A percentile compares a stretch with the other conserved stretches of the same genome.
These are phyloP conservation scores for Caranx melampygus DNA, from an alignment of 2,113 vertebrate genomes.

Conservation along the genomic window DNA sequence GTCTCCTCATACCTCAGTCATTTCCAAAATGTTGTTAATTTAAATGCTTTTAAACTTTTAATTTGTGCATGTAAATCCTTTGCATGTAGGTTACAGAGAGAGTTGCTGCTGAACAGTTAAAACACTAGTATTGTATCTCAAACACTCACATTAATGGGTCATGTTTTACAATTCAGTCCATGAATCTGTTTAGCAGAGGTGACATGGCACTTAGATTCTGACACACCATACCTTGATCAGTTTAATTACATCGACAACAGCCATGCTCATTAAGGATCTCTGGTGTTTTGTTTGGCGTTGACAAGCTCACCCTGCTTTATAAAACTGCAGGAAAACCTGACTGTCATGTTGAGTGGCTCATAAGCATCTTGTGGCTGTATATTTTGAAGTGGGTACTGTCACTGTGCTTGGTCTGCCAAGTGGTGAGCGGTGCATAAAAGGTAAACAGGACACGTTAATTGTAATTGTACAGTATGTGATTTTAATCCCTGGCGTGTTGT, in stretches of 20 bases:
- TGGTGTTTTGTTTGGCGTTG: neutral
- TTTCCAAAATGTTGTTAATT: neutral
- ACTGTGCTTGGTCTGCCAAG: neutral
- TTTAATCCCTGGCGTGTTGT: slow-evolving; percentile 51
- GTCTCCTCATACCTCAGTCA: neutral
- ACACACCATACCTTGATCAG: neutral
- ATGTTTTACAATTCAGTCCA: neutral
- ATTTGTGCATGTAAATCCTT: neutral
- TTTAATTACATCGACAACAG: neutral
- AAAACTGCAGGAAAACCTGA: neutral
- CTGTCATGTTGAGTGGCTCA: neutral
- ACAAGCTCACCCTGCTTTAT: neutral
- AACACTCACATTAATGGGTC: neutral
- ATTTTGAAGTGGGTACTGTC: neutral
- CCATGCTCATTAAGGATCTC: neutral
- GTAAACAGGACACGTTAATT: slow-evolving; percentile 60
- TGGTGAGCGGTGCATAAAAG: slow-evolving; percentile 45
- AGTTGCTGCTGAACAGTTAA: neutral
- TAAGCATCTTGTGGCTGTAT: neutral
- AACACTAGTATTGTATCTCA: neutral
- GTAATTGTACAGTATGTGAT: slow-evolving; percentile 41
- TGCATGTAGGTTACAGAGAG: neutral
- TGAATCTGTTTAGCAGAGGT: neutral
- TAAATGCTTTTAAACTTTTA: neutral
- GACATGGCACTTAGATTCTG: neutral